Evolutionary conservation across 2,888 invertebrate genomes (phyloP).

Genomic region (Conchocele bisecta): DNA sequence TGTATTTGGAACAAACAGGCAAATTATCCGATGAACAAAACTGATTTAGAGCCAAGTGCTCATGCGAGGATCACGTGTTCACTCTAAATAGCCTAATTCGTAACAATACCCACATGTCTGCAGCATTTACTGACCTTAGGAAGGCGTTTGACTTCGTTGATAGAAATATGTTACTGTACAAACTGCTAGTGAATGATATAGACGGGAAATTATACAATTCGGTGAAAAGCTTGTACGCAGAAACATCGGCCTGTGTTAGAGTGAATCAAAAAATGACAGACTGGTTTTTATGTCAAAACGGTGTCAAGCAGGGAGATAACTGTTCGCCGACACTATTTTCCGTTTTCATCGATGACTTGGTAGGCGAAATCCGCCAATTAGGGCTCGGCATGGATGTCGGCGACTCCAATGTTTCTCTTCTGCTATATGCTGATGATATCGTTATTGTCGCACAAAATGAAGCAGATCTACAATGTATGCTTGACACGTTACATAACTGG

Average conservation of each 20-base stretch:
- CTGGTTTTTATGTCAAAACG: conserved; percentile 22
- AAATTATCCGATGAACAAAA: conserved; percentile 17
- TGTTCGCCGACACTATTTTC: conserved; percentile 33
- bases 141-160: conserved; percentile 24
- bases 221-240: background rate
- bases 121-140: conserved; percentile 24
- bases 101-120: conserved; percentile 2
- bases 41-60: too few species aligned
- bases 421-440: conserved; percentile 31
- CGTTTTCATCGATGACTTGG: conserved; percentile 17
- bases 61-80: too few species aligned
- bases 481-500: too few species aligned
- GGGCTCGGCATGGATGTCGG: conserved; percentile 18
- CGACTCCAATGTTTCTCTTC: conserved; percentile 6
- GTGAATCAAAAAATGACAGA: conserved; percentile 25
- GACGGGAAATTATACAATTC: conserved; percentile 9
- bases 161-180: conserved; percentile 9
- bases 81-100: too few species aligned
- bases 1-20: conserved; percentile 14
- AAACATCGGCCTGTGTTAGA: conserved; percentile 6
- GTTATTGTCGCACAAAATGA: conserved; percentile 1
- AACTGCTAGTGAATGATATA: background rate
- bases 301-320: conserved; percentile 22
- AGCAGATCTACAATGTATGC: conserved; percentile 7
- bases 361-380: conserved; percentile 24